Percentiles rank a stretch among this genome's conserved stretches.
Evolutionary conservation across 2,797 vertebrate species (phyloP).

Genomic region (Liparis tanakae): DNA sequence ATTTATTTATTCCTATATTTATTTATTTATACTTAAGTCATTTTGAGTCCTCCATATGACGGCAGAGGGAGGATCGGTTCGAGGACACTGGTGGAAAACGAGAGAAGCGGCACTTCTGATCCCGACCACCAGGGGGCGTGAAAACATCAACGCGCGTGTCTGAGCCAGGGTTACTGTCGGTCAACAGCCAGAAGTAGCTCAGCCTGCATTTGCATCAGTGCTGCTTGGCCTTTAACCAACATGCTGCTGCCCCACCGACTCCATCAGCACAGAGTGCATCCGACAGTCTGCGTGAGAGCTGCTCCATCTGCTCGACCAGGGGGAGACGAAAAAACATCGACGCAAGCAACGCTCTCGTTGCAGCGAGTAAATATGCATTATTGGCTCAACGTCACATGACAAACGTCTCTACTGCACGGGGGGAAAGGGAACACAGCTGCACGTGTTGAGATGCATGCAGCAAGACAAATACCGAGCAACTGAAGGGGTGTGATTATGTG

Average conservation of each 20-base stretch:
- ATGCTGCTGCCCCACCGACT: constrained; percentile 43
- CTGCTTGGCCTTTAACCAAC: constrained; percentile 55
- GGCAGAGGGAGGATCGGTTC: neutral
- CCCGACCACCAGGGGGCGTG: constrained; percentile 63
- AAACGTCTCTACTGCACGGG: too few species aligned
- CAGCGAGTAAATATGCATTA: constrained; percentile 9
- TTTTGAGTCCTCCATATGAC: too few species aligned
- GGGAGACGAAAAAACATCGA: neutral
- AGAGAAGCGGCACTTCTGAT: neutral
- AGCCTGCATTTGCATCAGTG: constrained; percentile 27
- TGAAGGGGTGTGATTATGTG: neutral
- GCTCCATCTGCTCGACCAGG: constrained; percentile 25
- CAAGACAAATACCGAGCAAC: neutral
- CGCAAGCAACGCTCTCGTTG: neutral
- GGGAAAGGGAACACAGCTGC: neutral
- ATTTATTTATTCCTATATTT: too few species aligned
- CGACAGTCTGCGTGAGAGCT: neutral
- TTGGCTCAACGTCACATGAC: neutral
- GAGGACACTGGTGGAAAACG: neutral
- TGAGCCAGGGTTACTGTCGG: constrained; percentile 71
- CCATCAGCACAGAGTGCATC: constrained; percentile 36
- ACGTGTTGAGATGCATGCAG: neutral
- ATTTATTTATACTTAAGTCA: too few species aligned
- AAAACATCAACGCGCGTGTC: neutral
- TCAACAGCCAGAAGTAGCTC: constrained; percentile 70